Evolutionary conservation across 1,140 invertebrate species (phyloP).

Genomic region (Camponotus floridanus): DNA sequence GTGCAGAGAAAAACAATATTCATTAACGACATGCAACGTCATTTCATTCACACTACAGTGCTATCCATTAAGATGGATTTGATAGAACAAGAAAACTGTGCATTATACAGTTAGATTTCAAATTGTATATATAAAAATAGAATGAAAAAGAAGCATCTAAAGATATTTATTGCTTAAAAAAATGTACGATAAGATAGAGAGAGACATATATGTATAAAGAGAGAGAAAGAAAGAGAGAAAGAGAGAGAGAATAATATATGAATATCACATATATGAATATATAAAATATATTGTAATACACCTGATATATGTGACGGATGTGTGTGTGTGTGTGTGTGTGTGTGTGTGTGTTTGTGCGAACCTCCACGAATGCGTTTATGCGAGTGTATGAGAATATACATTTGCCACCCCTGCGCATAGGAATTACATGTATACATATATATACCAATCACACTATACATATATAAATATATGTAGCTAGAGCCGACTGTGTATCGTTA

Average conservation of each 20-base stretch:
- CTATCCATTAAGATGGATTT: slow-evolving; percentile 59
- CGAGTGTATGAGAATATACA: slow-evolving; percentile 54
- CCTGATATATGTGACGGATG: slow-evolving; percentile 49
- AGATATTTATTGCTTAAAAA: slow-evolving; percentile 64
- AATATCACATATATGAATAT: slow-evolving; percentile 19
- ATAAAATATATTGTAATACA: slow-evolving; percentile 63
- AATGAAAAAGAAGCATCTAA: slow-evolving; percentile 42
- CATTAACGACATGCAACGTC: slow-evolving; percentile 29
- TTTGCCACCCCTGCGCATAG: slow-evolving; percentile 63
- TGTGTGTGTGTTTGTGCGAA: not conserved
- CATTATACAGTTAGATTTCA: slow-evolving; percentile 63
- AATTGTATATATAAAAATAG: slow-evolving; percentile 73
- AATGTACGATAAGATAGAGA: slow-evolving; percentile 62
- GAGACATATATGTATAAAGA: not conserved
- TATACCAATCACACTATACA: slow-evolving; percentile 70
- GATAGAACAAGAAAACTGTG: slow-evolving; percentile 57
- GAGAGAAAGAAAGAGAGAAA: slow-evolving; percentile 20
- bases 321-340: not conserved
- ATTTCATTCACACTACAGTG: slow-evolving; percentile 36
- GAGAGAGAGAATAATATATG: slow-evolving; percentile 39
- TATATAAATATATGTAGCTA: slow-evolving; percentile 81
- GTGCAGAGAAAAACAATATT: slow-evolving; percentile 31
- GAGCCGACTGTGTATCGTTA: slow-evolving; percentile 75
- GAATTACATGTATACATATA: slow-evolving; percentile 76
- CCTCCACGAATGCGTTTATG: slow-evolving; percentile 50